Evolutionary conservation across 2,797 vertebrate genomes (phyloP).

Genomic region (Rhabdophis nuchalis): DNA sequence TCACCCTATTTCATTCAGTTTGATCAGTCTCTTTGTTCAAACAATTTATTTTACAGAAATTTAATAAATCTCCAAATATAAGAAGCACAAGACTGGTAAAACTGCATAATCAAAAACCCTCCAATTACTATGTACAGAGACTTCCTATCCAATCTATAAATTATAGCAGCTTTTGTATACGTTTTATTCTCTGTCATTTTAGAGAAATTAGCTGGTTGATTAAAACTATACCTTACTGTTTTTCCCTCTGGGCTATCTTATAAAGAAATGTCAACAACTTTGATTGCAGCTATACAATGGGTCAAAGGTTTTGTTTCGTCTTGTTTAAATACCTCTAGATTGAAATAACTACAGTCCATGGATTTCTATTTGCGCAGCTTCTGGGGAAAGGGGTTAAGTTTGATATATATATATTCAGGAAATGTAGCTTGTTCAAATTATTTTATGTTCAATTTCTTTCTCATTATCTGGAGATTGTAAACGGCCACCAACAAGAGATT

Average conservation of each 20-base stretch:
- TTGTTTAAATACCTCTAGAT: background rate
- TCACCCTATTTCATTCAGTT: background rate
- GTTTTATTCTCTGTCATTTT: background rate
- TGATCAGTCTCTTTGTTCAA: background rate
- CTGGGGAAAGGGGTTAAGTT: slow-evolving; percentile 10
- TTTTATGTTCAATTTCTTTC: slow-evolving; percentile 4
- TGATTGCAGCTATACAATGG: background rate
- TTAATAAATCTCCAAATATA: background rate
- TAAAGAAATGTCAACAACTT: background rate
- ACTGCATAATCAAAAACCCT: background rate
- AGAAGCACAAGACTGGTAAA: background rate
- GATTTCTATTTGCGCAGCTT: background rate
- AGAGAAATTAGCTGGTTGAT: background rate
- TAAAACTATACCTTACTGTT: background rate
- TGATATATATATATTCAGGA: background rate
- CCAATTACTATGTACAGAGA: background rate
- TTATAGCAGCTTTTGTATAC: background rate
- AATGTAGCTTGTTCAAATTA: slow-evolving; percentile 31
- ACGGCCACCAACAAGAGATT: slow-evolving; percentile 31
- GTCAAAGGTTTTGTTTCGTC: background rate
- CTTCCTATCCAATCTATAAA: background rate
- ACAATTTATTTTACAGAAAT: background rate
- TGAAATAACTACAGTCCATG: background rate
- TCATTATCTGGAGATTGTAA: slow-evolving; percentile 36
- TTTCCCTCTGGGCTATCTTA: background rate